Conservation (phyloP, 2,113 vertebrate species). For the Oophaga pumilio region DNA sequence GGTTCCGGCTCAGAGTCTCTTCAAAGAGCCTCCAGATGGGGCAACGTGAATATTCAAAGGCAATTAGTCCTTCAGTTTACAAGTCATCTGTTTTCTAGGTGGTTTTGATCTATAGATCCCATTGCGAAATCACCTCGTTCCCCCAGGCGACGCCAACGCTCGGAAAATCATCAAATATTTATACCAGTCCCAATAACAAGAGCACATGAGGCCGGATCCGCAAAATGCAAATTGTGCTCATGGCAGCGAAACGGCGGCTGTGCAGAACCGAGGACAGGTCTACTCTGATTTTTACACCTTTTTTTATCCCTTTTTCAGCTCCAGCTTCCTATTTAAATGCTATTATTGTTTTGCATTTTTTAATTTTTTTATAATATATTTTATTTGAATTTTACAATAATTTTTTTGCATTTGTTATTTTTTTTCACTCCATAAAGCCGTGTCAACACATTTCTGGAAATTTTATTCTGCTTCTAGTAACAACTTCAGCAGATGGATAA, state of each 20-base stretch:
- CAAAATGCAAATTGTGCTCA: neutral
- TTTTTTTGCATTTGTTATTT: too few relatives aligned
- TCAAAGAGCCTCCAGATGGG: neutral
- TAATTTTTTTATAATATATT: too few relatives aligned
- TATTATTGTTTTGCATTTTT: too few relatives aligned
- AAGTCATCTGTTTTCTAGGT: neutral
- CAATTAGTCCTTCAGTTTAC: neutral
- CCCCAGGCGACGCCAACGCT: neutral
- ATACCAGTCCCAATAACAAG: neutral
- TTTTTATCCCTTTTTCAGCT: too few relatives aligned
- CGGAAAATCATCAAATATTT: constrained; percentile 21
- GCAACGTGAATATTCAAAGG: neutral
- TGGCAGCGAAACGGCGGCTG: too few relatives aligned
- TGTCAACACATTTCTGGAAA: too few relatives aligned
- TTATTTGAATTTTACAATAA: too few relatives aligned
- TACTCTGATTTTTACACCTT: too few relatives aligned
- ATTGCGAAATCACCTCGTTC: neutral
- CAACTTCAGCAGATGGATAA: too few relatives aligned
- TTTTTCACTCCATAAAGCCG: too few relatives aligned
- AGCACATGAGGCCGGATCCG: neutral
- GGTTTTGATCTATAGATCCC: constrained; percentile 18
- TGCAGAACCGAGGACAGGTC: neutral
- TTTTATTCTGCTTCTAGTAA: too few relatives aligned
- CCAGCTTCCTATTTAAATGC: too few relatives aligned
- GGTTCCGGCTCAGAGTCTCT: neutral